phyloP scores from a whole-genome alignment of 2,113 vertebrate genomes.

The Jaculus jaculus region DNA sequence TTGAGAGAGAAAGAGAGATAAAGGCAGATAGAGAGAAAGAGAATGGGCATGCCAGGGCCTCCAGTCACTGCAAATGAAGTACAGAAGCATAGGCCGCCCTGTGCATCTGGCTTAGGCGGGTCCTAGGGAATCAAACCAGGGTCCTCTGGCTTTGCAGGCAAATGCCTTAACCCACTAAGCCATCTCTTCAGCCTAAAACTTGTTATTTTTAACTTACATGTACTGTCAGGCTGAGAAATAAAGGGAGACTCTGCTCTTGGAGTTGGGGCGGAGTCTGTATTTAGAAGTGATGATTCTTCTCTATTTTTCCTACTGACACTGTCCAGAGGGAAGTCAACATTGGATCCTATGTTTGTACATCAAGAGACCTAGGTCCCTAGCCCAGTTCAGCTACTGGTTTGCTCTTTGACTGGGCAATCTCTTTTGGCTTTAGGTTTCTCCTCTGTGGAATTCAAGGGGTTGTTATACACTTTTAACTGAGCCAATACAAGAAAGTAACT shows the following conservation, averaged over 20 bases:
- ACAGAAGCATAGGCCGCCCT: too few species aligned
- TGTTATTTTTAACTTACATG: not conserved
- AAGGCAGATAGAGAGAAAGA: too few species aligned
- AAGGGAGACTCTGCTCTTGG: not conserved
- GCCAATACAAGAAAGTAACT: not conserved
- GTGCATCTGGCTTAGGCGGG: too few species aligned
- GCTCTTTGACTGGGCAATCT: not conserved
- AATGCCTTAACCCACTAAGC: too few species aligned
- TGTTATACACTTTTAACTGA: not conserved
- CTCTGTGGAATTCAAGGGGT: not conserved
- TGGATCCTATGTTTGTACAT: not conserved
- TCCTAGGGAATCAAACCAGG: too few species aligned
- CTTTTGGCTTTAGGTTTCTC: conserved; percentile 1
- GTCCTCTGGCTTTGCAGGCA: too few species aligned
- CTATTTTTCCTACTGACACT: not conserved
- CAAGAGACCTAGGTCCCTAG: not conserved
- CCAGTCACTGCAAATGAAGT: too few species aligned
- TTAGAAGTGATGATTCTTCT: not conserved
- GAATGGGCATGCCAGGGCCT: too few species aligned
- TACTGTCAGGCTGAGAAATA: not conserved
- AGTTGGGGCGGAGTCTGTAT: not conserved
- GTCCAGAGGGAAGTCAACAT: not conserved
- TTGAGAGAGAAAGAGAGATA: too few species aligned
- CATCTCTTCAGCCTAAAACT: not conserved
- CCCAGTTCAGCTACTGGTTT: not conserved